A percentile compares a stretch with the other conserved stretches of the same genome.
phyloP scores from a whole-genome alignment of 2,113 vertebrate species.

The Syrmaticus mikado region DNA sequence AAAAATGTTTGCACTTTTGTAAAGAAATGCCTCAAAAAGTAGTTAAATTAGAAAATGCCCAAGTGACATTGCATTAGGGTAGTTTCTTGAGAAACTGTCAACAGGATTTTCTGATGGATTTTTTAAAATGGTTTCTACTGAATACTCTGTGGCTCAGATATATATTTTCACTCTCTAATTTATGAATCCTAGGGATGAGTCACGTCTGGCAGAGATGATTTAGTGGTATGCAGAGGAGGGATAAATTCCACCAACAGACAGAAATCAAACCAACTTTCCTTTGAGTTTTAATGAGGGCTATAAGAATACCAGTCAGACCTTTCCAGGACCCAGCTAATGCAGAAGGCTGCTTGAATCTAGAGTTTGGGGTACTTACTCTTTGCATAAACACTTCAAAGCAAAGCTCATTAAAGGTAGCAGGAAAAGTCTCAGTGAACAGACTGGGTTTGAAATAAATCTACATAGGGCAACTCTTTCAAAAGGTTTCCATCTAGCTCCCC shows the following conservation, averaged over 20 bases:
- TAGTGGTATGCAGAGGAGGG: slow-evolving; percentile 29
- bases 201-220: slow-evolving; percentile 50
- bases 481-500: neutral
- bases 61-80: neutral
- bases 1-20: neutral
- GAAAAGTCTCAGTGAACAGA: neutral
- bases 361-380: neutral
- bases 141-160: neutral
- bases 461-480: neutral
- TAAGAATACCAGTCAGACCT: slow-evolving; percentile 7
- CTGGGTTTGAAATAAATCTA: neutral
- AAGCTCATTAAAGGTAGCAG: neutral
- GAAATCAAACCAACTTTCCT: slow-evolving; percentile 34
- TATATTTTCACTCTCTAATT: slow-evolving; percentile 39
- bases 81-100: slow-evolving; percentile 4
- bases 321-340: slow-evolving; percentile 7
- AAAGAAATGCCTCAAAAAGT: neutral
- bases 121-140: neutral
- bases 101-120: neutral
- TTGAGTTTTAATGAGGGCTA: slow-evolving; percentile 22
- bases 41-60: neutral
- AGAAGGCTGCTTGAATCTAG: neutral
- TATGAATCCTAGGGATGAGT: slow-evolving; percentile 52
- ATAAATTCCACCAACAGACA: slow-evolving; percentile 49
- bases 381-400: slow-evolving; percentile 22